Evolutionary conservation across 64 coral and sea anemone species (phyloP), one percentile per base, ranked within the genome.

Genomic region (Exaiptasia diaphana): DNA sequence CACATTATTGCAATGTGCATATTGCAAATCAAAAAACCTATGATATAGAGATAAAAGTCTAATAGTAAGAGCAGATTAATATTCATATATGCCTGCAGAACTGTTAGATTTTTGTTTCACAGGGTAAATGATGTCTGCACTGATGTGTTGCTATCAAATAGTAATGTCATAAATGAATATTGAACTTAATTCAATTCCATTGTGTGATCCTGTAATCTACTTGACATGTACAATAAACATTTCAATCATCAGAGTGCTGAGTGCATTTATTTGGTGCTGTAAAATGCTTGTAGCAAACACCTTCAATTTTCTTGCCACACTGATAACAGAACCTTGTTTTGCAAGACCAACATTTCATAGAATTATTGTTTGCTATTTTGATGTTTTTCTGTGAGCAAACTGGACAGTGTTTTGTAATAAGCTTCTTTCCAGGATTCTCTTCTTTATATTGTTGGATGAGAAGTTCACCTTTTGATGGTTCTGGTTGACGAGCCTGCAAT

Each of bases 341-440:
- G 79, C 95, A 99, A 24, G 95, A 75, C 95, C 90, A 99, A n/a
- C 95, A 99, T 70, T 81, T 88, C 4, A 99, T 31, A 29, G 88
- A 86, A 41, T 99, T 99, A 31, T 99, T 99, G 18, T 50, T 84
- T 0, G 67, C 59, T 22, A 58, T 75, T 50, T 93, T 99, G 5
- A 99, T 46, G 38, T 88, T 93, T 13, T 74, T 93, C 80, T 99
- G 95, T 38, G 76, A 73, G 53, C 94, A 99, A 22, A 74, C 67
- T 30, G 89, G 89, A 56, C 95, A 99, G 23, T 79, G 58, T 33
- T 74, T 34, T 60, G 58, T 44, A 32, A 55, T 80, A 24, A 89
- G 14, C 55, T 7, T 43, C 40, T 35, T 75, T 69, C 26, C 34
- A 18, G 73, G 79, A 32, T 93, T 88, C 0, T 68, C 60, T 34